Conservation (phyloP, 2,888 invertebrate species). For the Chironomus tentans region DNA sequence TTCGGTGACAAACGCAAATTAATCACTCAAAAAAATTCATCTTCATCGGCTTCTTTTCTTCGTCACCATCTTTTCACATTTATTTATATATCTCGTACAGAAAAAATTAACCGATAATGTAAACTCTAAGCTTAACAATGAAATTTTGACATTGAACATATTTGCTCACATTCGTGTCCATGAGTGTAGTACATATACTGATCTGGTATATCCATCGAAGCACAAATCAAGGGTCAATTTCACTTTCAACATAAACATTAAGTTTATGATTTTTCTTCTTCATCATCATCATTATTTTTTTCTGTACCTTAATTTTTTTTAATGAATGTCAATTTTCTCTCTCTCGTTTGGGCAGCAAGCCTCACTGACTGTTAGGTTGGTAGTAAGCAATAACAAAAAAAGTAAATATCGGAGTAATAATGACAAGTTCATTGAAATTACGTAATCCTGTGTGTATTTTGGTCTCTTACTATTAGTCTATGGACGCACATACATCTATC, state of each 20-base stretch:
- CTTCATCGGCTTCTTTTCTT: too few relatives aligned
- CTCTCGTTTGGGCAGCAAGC: neutral
- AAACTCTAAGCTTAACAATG: neutral
- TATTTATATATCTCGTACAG: neutral
- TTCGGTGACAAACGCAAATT: too few relatives aligned
- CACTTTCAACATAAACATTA: neutral
- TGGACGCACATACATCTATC: neutral
- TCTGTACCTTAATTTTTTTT: too few relatives aligned
- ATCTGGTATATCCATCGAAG: neutral
- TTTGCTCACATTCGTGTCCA: neutral
- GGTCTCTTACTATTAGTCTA: neutral
- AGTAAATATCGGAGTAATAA: conserved; percentile 9
- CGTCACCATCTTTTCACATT: too few relatives aligned
- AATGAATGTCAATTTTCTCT: neutral
- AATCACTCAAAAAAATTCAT: too few relatives aligned
- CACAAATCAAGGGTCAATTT: conserved; percentile 22
- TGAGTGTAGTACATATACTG: neutral
- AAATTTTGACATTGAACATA: conserved; percentile 24
- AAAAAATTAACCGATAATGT: neutral
- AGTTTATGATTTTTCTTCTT: neutral
- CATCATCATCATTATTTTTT: neutral
- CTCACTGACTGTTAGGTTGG: too few relatives aligned
- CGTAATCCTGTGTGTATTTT: neutral
- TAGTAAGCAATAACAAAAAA: too few relatives aligned
- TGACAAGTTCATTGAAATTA: conserved; percentile 20